Evolutionary conservation across 2,797 vertebrate genomes (phyloP).

Genomic region (Otolemur crassicaudatus): DNA sequence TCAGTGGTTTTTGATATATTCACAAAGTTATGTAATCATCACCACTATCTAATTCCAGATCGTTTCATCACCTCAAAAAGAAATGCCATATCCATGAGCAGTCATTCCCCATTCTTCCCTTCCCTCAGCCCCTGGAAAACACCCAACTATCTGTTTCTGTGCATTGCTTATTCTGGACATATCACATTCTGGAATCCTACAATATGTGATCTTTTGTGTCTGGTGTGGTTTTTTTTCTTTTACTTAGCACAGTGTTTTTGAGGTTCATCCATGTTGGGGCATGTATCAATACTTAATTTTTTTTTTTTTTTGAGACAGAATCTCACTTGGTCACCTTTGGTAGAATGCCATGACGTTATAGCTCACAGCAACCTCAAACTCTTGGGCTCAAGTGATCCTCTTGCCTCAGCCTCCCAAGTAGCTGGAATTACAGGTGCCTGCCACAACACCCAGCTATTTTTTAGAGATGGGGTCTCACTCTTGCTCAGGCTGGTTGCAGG

Average conservation of each 20-base stretch:
- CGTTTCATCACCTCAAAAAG: background rate
- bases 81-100: background rate
- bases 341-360: no score
- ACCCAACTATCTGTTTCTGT: background rate
- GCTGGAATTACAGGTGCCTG: no score
- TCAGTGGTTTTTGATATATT: background rate
- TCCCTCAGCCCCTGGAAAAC: background rate
- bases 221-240: slow-evolving; percentile 8
- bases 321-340: no score
- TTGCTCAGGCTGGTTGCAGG: no score
- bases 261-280: background rate
- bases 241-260: background rate
- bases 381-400: no score
- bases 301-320: no score
- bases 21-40: background rate
- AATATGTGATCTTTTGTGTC: background rate
- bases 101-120: background rate
- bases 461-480: no score
- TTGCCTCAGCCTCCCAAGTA: no score
- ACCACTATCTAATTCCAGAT: background rate
- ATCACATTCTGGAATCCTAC: background rate
- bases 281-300: background rate
- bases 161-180: background rate
- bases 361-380: no score
- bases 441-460: no score